These are phyloP conservation scores for Chrysocyon brachyurus DNA, from an alignment of 2,797 vertebrate species.

Conservation along the genomic window DNA sequence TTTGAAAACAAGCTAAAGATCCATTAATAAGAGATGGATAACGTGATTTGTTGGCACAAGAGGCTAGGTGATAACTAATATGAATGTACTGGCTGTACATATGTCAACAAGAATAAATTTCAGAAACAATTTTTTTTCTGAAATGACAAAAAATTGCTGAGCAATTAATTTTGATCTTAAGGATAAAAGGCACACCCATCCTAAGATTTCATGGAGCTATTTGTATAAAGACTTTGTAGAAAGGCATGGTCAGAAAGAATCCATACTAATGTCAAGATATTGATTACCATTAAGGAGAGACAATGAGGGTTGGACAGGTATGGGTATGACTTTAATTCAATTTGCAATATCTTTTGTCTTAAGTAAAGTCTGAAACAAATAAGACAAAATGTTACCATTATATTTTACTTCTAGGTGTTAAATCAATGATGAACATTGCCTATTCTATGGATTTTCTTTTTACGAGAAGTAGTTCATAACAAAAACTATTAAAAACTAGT, in stretches of 20 bases:
- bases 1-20: background rate
- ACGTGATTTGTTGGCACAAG: background rate
- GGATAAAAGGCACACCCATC: background rate
- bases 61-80: background rate
- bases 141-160: background rate
- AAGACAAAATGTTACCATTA: background rate
- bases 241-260: background rate
- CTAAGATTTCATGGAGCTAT: background rate
- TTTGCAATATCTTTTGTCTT: background rate
- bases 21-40: background rate
- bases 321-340: background rate
- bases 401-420: background rate
- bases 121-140: background rate
- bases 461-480: background rate
- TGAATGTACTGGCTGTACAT: background rate
- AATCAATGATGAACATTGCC: too few relatives aligned
- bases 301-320: too few relatives aligned
- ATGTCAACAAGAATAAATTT: background rate
- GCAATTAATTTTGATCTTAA: background rate
- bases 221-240: background rate
- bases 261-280: background rate
- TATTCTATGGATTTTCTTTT: background rate
- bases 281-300: background rate
- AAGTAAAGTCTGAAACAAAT: background rate
- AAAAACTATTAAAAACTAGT: background rate